These are phyloP conservation scores for Ectropis grisescens DNA, from an alignment of 1,140 invertebrate genomes.

Conservation along the genomic window DNA sequence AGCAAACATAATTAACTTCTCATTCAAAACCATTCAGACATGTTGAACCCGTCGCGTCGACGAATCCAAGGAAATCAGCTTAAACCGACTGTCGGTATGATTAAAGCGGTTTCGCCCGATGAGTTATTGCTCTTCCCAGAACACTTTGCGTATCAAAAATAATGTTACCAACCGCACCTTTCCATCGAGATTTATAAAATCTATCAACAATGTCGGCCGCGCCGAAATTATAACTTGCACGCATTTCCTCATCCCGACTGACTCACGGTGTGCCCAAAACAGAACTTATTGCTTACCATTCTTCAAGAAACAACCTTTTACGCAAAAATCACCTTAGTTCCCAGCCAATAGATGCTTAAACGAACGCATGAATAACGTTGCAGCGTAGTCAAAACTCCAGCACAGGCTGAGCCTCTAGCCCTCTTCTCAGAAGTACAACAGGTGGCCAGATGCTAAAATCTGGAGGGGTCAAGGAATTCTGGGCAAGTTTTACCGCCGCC, in stretches of 20 bases:
- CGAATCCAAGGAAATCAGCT: background rate
- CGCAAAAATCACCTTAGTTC: no score
- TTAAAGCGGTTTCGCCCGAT: no score
- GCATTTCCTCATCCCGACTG: conserved; percentile 63
- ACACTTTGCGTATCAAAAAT: conserved; percentile 2
- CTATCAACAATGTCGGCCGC: conserved; percentile 60
- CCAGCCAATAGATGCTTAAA: no score
- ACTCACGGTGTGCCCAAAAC: conserved; percentile 61
- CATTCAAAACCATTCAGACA: background rate
- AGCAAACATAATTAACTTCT: background rate
- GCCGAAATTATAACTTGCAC: conserved; percentile 65
- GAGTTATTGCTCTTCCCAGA: background rate
- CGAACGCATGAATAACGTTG: no score
- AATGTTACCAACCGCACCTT: conserved; percentile 11
- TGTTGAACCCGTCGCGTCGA: background rate
- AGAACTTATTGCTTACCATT: conserved; percentile 58
- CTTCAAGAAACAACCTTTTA: conserved; percentile 22
- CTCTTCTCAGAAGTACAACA: no score
- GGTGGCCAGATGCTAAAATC: background rate
- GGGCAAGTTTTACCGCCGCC: conserved; percentile 32
- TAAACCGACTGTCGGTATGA: background rate
- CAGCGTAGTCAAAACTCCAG: no score
- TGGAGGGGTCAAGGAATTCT: conserved; percentile 24
- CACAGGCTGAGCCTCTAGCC: no score
- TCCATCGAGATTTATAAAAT: conserved; percentile 51